Base-by-base conservation (phyloP, 2,113 vertebrate species). In the Paracyprichromis sp. region DNA sequence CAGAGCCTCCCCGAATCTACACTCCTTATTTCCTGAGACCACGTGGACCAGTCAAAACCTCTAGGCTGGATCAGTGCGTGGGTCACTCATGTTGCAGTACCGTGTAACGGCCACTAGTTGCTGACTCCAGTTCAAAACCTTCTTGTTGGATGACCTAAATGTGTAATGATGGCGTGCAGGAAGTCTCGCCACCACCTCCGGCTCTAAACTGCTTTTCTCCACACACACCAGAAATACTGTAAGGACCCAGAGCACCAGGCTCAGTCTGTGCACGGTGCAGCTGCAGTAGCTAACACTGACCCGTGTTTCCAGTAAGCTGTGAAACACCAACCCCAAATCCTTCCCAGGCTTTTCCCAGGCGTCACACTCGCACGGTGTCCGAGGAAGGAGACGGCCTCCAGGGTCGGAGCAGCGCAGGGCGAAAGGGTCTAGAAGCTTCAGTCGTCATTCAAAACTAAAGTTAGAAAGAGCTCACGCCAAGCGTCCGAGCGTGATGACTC, bases 101-200 rank as follows among this genome's bases (percentile, higher is more conserved):
- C 38, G 0, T 14, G n/a, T 2, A 40, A 43, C 1, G 1, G 13
- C 38, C 69, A 17, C 69, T 26, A 73, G 69, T 45, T 17, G 69
- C 21, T 38, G 61, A 5, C 34, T 38, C 10, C 34, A n/a, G 6
- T 8, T 66, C 61, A 38, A n/a, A 38, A 2, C 34, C 61, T 38
- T 38, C 61, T 8, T n/a, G 31, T 36, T n/a, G 34, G 17, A 66
- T 38, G 31, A 66, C 19, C 0, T 66, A 38, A 38, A 66, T 0
- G 34, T 66, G 61, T n/a, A n/a, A n/a, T 66, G 4, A 38, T 38
- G 31, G 61, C 6, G 6, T 19, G 17, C 31, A 63, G 31, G 66
- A 71, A 24, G 66, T 71, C 38, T 71, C 5, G 9, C 12, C 66
- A 71, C 66, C 38, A 43, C 66, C 66, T 43, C 36, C 8, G 12